Evolutionary conservation across 2,113 vertebrate genomes (phyloP).

Genomic region (Glareola pratincola): DNA sequence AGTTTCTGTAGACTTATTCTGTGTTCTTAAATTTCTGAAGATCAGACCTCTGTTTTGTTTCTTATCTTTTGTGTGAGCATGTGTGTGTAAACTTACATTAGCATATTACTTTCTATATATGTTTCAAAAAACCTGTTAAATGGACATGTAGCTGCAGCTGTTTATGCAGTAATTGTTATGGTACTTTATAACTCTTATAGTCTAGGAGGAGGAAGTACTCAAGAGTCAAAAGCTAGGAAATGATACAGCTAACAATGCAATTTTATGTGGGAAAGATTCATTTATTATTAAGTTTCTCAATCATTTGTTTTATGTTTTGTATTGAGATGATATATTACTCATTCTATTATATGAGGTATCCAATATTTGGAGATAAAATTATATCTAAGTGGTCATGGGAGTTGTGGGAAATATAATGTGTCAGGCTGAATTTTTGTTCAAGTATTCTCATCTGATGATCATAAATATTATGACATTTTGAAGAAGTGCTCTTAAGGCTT

Average conservation of each 20-base stretch:
- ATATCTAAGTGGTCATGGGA: not conserved
- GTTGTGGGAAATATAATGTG: not conserved
- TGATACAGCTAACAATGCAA: constrained; percentile 18
- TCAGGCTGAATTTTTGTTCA: constrained; percentile 11
- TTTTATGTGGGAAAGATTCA: not conserved
- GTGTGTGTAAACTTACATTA: not conserved
- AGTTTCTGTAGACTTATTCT: not conserved
- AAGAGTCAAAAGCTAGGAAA: constrained; percentile 34
- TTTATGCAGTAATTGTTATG: constrained; percentile 14
- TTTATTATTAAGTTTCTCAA: not conserved
- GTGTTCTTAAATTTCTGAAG: not conserved
- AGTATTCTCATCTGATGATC: constrained; percentile 20
- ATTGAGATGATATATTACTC: not conserved
- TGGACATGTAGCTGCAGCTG: constrained; percentile 30
- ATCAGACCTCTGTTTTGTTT: not conserved
- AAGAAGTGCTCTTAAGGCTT: constrained; percentile 38
- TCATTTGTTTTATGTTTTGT: not conserved
- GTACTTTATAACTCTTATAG: constrained; percentile 21
- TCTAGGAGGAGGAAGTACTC: constrained; percentile 42
- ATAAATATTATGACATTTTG: constrained; percentile 59
- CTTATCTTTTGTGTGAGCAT: not conserved
- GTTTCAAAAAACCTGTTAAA: not conserved
- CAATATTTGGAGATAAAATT: constrained; percentile 2
- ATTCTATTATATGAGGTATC: not conserved
- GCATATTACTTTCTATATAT: not conserved